Conservation (phyloP, 1,140 invertebrate genomes). For the Mylabris phalerata region DNA sequence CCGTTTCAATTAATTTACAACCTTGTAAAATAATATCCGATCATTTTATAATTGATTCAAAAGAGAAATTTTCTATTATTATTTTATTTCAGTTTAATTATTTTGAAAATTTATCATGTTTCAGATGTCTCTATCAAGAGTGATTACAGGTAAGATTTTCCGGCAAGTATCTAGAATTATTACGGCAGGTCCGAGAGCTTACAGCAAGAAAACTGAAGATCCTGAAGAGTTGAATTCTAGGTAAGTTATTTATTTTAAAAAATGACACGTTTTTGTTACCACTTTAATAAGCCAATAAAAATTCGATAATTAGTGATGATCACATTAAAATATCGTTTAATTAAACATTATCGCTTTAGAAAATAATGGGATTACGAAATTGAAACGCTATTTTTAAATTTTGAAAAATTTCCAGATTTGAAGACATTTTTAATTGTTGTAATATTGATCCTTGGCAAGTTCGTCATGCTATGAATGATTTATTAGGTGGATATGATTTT, state of each 20-base stretch:
- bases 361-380: background rate
- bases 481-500: slow-evolving; percentile 52
- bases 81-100: background rate
- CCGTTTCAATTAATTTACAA: too few species aligned
- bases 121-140: slow-evolving; percentile 17
- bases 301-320: too few species aligned
- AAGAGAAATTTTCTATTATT: background rate
- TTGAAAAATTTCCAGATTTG: slow-evolving; percentile 27
- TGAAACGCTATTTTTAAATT: background rate
- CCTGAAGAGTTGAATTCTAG: background rate
- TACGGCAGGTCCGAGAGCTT: background rate
- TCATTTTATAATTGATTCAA: too few species aligned
- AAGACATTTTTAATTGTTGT: slow-evolving; percentile 47
- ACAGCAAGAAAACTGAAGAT: background rate
- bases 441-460: slow-evolving; percentile 68
- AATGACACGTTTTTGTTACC: background rate
- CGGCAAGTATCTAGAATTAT: background rate
- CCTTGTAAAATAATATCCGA: too few species aligned
- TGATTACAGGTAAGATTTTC: slow-evolving; percentile 8
- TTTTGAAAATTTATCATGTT: background rate
- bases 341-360: too few species aligned
- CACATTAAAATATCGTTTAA: too few species aligned
- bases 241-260: slow-evolving; percentile 1
- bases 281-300: too few species aligned
- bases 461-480: slow-evolving; percentile 52